These are phyloP conservation scores for Pterobdella sp. DNA, from an alignment of 2,888 invertebrate genomes.

Conservation along the genomic window DNA sequence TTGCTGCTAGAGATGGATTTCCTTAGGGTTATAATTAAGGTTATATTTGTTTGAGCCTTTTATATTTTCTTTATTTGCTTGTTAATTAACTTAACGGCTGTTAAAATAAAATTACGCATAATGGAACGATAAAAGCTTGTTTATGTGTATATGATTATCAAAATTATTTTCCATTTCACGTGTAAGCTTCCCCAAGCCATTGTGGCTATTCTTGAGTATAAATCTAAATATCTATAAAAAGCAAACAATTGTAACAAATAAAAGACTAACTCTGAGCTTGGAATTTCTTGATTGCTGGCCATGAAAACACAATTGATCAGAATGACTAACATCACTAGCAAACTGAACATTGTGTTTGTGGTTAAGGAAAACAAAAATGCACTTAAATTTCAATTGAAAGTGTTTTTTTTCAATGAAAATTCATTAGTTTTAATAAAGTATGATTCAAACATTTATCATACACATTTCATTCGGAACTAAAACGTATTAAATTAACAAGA, in stretches of 20 bases:
- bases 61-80: not conserved
- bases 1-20: no score
- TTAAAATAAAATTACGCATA: not conserved
- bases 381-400: no score
- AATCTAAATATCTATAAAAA: not conserved
- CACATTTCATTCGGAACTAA: no score
- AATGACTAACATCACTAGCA: slow-evolving; percentile 96
- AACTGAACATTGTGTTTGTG: slow-evolving; percentile 67
- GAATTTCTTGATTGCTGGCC: slow-evolving; percentile 56
- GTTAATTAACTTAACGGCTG: not conserved
- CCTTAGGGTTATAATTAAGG: not conserved
- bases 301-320: slow-evolving; percentile 97
- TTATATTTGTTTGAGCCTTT: not conserved
- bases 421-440: no score
- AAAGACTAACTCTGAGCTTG: slow-evolving; percentile 28
- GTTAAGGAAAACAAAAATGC: slow-evolving; percentile 15
- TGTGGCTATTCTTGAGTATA: not conserved
- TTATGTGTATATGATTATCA: not conserved
- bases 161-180: not conserved
- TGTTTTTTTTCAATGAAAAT: no score
- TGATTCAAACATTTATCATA: no score
- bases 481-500: no score
- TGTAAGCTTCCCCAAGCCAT: not conserved
- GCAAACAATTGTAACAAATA: not conserved
- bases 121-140: not conserved